phyloP scores from a whole-genome alignment of 2,113 vertebrate genomes.

The Gobius niger region DNA sequence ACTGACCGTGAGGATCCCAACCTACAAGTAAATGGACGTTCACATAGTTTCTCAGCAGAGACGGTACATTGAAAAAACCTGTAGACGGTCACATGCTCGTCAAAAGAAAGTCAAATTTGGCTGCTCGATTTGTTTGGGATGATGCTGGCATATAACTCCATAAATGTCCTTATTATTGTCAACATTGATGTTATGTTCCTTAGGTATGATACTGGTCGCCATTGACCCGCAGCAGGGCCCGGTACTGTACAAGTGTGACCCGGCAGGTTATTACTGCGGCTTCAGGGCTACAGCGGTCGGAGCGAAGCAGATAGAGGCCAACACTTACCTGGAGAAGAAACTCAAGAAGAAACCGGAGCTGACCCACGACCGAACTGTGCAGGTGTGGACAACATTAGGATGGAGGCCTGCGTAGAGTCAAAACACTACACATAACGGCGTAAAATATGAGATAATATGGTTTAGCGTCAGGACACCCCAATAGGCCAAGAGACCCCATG shows the following conservation, averaged over 20 bases:
- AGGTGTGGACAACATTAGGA: conserved; percentile 61
- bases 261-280: conserved; percentile 80
- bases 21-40: too few relatives aligned
- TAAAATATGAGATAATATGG: too few relatives aligned
- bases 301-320: conserved; percentile 78
- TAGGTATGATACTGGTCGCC: conserved; percentile 79
- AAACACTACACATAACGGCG: too few relatives aligned
- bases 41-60: too few relatives aligned
- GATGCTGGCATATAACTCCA: background rate
- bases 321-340: conserved; percentile 80
- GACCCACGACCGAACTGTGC: conserved; percentile 63
- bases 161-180: background rate
- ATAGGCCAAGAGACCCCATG: too few relatives aligned
- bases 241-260: conserved; percentile 78
- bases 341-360: conserved; percentile 76
- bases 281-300: conserved; percentile 77
- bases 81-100: background rate
- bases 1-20: too few relatives aligned
- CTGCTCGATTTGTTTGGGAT: too few relatives aligned
- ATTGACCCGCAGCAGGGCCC: conserved; percentile 77
- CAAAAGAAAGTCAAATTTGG: too few relatives aligned
- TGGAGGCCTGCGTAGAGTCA: too few relatives aligned
- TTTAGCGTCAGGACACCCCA: too few relatives aligned
- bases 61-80: too few relatives aligned
- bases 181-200: background rate